A percentile compares a stretch with the other conserved stretches of the same genome.
Conservation (phyloP, 2,797 vertebrate genomes). For the Tadarida brasiliensis region DNA sequence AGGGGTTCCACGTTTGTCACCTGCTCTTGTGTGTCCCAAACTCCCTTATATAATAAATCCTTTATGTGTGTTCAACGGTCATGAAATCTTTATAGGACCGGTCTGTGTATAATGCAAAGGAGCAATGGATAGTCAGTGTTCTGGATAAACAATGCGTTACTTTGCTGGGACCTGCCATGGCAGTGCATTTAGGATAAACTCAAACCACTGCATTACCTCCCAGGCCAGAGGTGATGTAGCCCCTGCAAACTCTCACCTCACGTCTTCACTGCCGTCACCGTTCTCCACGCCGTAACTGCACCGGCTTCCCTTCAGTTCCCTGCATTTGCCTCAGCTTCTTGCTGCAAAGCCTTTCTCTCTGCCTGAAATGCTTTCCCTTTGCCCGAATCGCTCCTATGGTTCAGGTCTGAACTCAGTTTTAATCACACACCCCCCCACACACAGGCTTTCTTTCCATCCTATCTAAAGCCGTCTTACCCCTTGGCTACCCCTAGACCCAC, state of each 20-base stretch:
- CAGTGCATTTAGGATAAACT: neutral
- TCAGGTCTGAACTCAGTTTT: neutral
- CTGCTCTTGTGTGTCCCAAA: neutral
- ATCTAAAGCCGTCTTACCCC: neutral
- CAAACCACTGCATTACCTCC: neutral
- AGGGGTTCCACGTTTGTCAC: neutral
- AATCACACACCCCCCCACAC: neutral
- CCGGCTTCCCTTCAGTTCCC: neutral
- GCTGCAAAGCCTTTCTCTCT: neutral
- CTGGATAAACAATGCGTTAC: neutral
- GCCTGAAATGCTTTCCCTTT: neutral
- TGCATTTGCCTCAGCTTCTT: neutral
- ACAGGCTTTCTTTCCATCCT: neutral
- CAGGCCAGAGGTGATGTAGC: neutral
- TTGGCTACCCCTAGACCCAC: neutral
- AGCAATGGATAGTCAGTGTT: neutral
- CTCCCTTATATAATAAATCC: neutral
- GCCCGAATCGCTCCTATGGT: neutral
- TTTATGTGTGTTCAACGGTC: neutral
- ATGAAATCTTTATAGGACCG: neutral
- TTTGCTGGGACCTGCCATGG: constrained; percentile 7
- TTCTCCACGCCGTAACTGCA: neutral
- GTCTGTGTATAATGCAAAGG: neutral
- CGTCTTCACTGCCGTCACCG: neutral
- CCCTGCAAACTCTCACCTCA: neutral